Base-by-base conservation (phyloP, 2,113 vertebrate genomes). In the Tupaia tana region DNA sequence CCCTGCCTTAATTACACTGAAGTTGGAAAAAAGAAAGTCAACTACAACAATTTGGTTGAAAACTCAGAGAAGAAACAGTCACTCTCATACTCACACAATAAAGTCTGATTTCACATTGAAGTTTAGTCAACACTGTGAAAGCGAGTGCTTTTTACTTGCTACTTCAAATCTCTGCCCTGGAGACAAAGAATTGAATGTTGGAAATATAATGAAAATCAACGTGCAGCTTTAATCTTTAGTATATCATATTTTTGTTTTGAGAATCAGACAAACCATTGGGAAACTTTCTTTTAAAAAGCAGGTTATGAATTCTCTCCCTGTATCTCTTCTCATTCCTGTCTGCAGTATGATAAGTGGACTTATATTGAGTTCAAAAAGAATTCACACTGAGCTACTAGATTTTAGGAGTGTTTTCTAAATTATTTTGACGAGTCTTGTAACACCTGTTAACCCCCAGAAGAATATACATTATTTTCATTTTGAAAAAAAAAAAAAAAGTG, bases 381-480 rank as follows among this genome's bases (percentile, higher is more conserved):
- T 79, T 75, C 83, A 92, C 25, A 75, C 8, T 63, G 27, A 86
- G 12, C 9, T 70, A 66, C 25, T 78, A 16, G 31, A 75, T 94
- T 66, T 90, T 87, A 95, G 84, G 69, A 81, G 27, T 81, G 59
- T 58, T 83, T 95, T 81, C 79, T 75, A 92, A 78, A 95, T 95
- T 82, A 90, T 70, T 86, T 85, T 64, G 16, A 77, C n/a, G 13
- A 70, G 24, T 78, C 25, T 81, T 96, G 8, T 24, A 86, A 95
- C 3, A 80, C 22, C 29, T 83, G 29, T 81, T 94, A 90, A 96
- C 43, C 43, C 15, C 4, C 6, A 31, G 22, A 88, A 86, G 90
- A 85, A 85, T 81, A 81, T 61, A 90, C 88, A 86, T 96, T 95
- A 93, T 74, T 90, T 95, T 86, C 90, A 75, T 92, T 90, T 93